Evolutionary conservation across 2,888 invertebrate species (phyloP).

Genomic region (Callyntrura sp.): DNA sequence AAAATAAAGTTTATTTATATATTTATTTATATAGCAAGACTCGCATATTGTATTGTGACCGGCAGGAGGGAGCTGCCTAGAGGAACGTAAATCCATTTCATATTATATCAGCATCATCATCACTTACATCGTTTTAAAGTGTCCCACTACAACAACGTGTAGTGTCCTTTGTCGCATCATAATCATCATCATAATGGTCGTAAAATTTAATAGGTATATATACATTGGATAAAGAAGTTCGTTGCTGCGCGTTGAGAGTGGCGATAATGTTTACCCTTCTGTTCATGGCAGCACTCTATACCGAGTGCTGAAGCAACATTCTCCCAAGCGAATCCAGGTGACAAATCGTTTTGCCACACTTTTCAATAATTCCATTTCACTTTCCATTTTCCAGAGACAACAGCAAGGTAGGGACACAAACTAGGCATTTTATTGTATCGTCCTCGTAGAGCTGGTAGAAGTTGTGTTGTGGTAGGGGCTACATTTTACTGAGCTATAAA

Average conservation of each 20-base stretch:
- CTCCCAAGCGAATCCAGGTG: constrained; percentile 30
- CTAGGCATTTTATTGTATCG: background rate
- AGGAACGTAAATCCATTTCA: background rate
- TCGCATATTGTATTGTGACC: background rate
- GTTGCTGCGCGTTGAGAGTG: background rate
- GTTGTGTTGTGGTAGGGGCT: background rate
- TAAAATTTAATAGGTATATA: background rate
- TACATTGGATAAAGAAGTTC: constrained; percentile 17
- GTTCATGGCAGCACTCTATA: background rate
- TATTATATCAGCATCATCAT: background rate
- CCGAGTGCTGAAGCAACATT: background rate
- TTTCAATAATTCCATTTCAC: constrained; percentile 47
- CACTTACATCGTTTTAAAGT: constrained; percentile 27
- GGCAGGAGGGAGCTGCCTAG: background rate
- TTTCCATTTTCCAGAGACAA: constrained; percentile 58
- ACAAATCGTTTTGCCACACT: constrained; percentile 50
- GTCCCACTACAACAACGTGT: constrained; percentile 3
- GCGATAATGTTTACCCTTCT: constrained; percentile 11
- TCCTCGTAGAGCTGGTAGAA: background rate
- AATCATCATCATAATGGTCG: background rate
- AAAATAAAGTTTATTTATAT: background rate
- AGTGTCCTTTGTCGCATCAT: constrained; percentile 27
- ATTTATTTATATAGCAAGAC: background rate
- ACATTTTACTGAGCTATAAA: constrained; percentile 1
- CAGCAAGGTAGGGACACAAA: background rate